Conservation (phyloP, 2,113 vertebrate species). For the Perognathus longimembris region DNA sequence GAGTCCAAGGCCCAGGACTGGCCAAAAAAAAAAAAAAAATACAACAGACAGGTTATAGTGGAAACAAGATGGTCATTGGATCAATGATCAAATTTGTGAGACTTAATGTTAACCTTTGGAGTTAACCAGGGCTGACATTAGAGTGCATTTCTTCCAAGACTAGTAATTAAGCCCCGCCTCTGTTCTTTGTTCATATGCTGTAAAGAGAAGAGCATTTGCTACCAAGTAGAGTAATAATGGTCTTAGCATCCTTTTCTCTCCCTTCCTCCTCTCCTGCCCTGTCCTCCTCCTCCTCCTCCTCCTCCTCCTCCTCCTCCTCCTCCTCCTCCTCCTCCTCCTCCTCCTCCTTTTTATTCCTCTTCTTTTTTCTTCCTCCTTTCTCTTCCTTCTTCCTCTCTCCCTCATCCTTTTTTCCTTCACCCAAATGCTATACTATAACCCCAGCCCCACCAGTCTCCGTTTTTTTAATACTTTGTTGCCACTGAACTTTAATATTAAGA, state of each 20-base stretch:
- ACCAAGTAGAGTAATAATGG: background rate
- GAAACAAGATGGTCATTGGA: background rate
- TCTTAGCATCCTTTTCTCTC: background rate
- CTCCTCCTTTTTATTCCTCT: too few relatives aligned
- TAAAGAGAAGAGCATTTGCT: background rate
- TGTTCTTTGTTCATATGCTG: background rate
- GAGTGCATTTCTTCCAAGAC: background rate
- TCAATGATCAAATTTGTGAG: background rate
- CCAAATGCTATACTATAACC: too few relatives aligned
- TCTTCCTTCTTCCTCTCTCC: too few relatives aligned
- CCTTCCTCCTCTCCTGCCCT: too few relatives aligned
- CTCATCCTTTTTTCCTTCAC: too few relatives aligned
- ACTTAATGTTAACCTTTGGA: background rate
- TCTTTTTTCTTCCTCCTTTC: too few relatives aligned
- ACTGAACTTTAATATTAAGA: background rate
- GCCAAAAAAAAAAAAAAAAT: too few relatives aligned
- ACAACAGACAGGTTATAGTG: background rate
- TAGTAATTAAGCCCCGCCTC: background rate
- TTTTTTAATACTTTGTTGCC: background rate
- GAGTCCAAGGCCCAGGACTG: too few relatives aligned
- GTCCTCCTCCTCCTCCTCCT: too few relatives aligned
- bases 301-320: too few relatives aligned
- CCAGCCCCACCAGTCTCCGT: background rate
- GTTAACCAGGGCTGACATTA: background rate
- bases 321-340: too few relatives aligned